phyloP scores from a whole-genome alignment of 2,113 vertebrate genomes.

The Hypocryptadius cinnamomeus region DNA sequence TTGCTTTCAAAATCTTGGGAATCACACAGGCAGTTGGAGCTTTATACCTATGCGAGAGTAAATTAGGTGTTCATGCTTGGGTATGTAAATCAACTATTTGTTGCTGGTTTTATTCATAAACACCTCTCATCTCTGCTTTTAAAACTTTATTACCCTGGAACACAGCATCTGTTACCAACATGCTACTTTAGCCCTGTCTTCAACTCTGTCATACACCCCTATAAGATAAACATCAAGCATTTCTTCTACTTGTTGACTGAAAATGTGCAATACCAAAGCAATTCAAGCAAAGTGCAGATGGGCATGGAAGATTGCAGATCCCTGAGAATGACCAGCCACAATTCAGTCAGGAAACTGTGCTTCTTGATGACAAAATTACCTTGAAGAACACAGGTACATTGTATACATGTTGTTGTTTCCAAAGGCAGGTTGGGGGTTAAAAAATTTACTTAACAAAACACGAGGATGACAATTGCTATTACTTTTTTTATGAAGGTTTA shows the following conservation, averaged over 20 bases:
- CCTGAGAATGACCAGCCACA: background rate
- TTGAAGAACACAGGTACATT: background rate
- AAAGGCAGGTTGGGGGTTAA: background rate
- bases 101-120: background rate
- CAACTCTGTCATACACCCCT: fast-evolving
- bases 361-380: background rate
- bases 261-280: background rate
- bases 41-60: background rate
- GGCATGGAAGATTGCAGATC: background rate
- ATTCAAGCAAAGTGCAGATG: background rate
- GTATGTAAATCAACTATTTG: background rate
- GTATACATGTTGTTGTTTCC: background rate
- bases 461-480: background rate
- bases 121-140: background rate
- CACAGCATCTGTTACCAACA: background rate
- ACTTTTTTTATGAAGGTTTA: background rate
- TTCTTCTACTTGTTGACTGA: background rate
- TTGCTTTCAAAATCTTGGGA: background rate
- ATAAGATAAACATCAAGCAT: background rate
- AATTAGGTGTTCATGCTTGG: background rate
- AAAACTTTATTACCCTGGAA: background rate
- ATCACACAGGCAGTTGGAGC: background rate
- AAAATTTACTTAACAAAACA: background rate
- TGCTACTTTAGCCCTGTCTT: background rate
- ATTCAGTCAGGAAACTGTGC: background rate